These are phyloP conservation scores for Sialia sialis DNA, from an alignment of 2,113 vertebrate species.

Conservation along the genomic window DNA sequence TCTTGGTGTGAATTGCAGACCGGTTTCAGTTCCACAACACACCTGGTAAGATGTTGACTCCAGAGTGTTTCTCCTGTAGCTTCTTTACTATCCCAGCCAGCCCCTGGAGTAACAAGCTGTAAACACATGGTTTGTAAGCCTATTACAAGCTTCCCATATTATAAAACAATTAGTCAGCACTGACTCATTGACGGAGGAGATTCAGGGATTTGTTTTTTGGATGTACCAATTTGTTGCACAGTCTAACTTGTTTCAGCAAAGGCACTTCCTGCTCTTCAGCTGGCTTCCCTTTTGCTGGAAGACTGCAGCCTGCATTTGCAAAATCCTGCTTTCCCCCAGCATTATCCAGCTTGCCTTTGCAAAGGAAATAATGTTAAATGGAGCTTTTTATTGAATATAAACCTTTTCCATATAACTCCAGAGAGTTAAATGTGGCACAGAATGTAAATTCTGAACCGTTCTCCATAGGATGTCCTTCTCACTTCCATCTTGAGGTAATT, in stretches of 20 bases:
- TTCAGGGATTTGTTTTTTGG: constrained; percentile 57
- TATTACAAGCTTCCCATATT: constrained; percentile 29
- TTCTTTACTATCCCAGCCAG: constrained; percentile 1
- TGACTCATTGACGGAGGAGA: constrained; percentile 52
- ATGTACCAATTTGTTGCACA: constrained; percentile 58
- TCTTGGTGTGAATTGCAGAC: not conserved
- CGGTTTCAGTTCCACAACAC: not conserved
- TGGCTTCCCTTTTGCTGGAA: constrained; percentile 53
- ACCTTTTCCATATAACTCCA: constrained; percentile 49
- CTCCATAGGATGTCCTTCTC: constrained; percentile 23
- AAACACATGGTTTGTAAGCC: constrained; percentile 38
- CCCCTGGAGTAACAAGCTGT: constrained; percentile 24
- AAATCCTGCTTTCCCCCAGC: constrained; percentile 38
- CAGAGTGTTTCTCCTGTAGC: not conserved
- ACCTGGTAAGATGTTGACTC: not conserved
- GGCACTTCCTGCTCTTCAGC: constrained; percentile 45
- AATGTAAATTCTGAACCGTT: constrained; percentile 36
- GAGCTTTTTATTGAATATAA: constrained; percentile 71
- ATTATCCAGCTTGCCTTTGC: constrained; percentile 51
- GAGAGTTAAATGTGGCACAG: constrained; percentile 62
- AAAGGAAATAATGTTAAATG: constrained; percentile 67
- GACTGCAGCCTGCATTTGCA: constrained; percentile 56
- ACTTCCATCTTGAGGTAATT: constrained; percentile 57
- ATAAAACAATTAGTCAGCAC: constrained; percentile 62
- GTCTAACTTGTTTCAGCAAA: constrained; percentile 37